Conservation (phyloP, 2,113 vertebrate genomes). For the Melanostigma gelatinosum region DNA sequence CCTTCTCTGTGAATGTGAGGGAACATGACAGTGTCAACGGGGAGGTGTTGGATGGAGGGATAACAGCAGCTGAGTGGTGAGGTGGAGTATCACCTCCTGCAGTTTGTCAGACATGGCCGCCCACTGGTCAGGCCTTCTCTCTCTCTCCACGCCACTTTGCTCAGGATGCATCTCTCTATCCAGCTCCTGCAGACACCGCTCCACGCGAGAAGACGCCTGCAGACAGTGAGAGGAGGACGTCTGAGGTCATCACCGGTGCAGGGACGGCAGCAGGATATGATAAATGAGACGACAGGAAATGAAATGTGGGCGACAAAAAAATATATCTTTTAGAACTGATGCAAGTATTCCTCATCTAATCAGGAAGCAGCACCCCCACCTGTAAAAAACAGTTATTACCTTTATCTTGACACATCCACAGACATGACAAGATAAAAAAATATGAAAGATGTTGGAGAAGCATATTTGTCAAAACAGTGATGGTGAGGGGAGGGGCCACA, state of each 20-base stretch:
- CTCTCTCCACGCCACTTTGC: constrained; percentile 74
- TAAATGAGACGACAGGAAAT: constrained; percentile 62
- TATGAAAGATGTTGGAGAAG: constrained; percentile 47
- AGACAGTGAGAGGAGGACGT: constrained; percentile 34
- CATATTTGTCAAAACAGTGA: constrained; percentile 33
- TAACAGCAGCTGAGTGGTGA: constrained; percentile 25
- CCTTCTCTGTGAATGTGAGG: background rate
- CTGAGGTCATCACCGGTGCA: constrained; percentile 12
- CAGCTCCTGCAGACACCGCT: constrained; percentile 90
- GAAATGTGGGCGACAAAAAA: constrained; percentile 29
- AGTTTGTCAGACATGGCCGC: constrained; percentile 83
- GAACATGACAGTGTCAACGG: constrained; percentile 8
- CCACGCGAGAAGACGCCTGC: constrained; percentile 89
- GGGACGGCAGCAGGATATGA: constrained; percentile 17
- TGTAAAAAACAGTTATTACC: constrained; percentile 44
- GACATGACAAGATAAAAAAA: constrained; percentile 53
- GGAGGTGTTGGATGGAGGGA: constrained; percentile 13
- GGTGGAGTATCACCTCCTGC: constrained; percentile 86
- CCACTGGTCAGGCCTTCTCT: constrained; percentile 83
- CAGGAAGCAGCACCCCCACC: constrained; percentile 37
- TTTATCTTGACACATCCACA: constrained; percentile 50
- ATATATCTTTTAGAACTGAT: constrained; percentile 18
- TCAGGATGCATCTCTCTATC: constrained; percentile 87
- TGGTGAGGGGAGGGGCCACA: constrained; percentile 10
- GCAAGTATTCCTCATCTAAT: constrained; percentile 29